Percentiles rank a stretch among this genome's conserved stretches.
Conservation (phyloP, 2,113 vertebrate species). For the Ia io region DNA sequence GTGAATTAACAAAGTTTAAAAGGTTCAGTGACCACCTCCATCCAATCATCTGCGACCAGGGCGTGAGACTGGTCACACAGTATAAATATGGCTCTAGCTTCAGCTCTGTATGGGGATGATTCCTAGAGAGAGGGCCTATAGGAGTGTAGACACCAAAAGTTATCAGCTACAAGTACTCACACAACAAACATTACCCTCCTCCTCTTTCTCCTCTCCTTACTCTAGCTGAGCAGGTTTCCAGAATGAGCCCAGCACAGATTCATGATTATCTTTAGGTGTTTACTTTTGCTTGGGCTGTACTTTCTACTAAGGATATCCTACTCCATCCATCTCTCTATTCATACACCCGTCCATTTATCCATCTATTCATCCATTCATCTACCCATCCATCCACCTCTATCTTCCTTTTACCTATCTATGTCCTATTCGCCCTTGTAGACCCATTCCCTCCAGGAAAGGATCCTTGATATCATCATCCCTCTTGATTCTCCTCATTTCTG, state of each 20-base stretch:
- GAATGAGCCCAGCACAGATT: not conserved
- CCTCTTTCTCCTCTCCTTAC: not conserved
- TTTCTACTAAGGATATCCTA: not conserved
- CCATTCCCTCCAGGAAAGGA: not conserved
- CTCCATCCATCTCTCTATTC: not conserved
- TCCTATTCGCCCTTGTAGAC: not conserved
- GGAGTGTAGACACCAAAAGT: not conserved
- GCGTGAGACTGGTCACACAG: not conserved
- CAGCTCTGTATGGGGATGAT: not conserved
- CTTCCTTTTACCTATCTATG: not conserved
- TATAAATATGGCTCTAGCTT: not conserved
- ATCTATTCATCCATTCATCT: rapidly evolving
- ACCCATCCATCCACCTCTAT: not conserved
- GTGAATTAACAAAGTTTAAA: not conserved
- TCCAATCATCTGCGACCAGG: not conserved
- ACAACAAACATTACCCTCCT: not conserved
- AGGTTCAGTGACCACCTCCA: not conserved
- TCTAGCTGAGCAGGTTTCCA: not conserved
- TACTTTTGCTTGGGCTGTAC: not conserved
- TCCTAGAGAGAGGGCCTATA: not conserved
- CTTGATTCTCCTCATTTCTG: not conserved
- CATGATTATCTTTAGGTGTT: not conserved
- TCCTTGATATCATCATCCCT: not conserved
- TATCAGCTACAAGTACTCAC: not conserved
- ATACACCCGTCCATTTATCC: rapidly evolving